These are phyloP conservation scores for Prionchulus punctatus DNA, from an alignment of 2,888 invertebrate species.

Conservation along the genomic window DNA sequence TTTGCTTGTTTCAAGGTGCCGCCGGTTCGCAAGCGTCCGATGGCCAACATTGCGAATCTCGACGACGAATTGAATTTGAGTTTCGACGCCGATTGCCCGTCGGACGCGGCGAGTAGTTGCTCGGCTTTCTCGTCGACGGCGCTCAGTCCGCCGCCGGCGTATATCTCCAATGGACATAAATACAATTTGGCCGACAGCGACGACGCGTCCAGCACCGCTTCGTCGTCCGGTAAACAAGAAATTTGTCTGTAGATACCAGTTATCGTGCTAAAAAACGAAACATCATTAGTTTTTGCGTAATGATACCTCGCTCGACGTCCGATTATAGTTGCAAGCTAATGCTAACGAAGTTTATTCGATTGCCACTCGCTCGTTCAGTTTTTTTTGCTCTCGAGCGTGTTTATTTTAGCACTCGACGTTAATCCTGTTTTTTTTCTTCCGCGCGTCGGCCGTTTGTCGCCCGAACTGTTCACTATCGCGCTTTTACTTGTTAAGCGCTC, in stretches of 20 bases:
- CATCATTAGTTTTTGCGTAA: slow-evolving; percentile 12
- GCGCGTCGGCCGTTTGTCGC: too few species aligned
- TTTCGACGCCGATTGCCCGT: slow-evolving; percentile 11
- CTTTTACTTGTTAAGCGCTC: too few species aligned
- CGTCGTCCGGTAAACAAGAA: slow-evolving; percentile 9
- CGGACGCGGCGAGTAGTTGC: too few species aligned
- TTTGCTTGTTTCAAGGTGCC: slow-evolving; percentile 2
- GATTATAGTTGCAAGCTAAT: too few species aligned
- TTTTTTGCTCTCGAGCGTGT: too few species aligned
- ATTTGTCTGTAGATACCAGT: slow-evolving; percentile 16
- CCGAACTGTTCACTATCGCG: too few species aligned
- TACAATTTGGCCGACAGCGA: slow-evolving; percentile 5
- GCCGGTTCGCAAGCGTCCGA: not conserved
- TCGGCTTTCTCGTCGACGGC: not conserved
- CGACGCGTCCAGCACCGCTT: not conserved
- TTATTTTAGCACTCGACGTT: too few species aligned
- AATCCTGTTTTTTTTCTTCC: too few species aligned
- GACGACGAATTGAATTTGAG: slow-evolving; percentile 12
- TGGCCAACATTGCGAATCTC: slow-evolving; percentile 11
- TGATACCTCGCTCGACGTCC: too few species aligned
- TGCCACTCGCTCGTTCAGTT: too few species aligned
- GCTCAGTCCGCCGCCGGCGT: not conserved
- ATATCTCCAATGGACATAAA: not conserved
- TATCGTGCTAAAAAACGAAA: slow-evolving; percentile 1
- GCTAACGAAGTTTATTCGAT: too few species aligned